Evolutionary conservation across 2,888 invertebrate species (phyloP).

Genomic region (Sinhomidia bicolor): DNA sequence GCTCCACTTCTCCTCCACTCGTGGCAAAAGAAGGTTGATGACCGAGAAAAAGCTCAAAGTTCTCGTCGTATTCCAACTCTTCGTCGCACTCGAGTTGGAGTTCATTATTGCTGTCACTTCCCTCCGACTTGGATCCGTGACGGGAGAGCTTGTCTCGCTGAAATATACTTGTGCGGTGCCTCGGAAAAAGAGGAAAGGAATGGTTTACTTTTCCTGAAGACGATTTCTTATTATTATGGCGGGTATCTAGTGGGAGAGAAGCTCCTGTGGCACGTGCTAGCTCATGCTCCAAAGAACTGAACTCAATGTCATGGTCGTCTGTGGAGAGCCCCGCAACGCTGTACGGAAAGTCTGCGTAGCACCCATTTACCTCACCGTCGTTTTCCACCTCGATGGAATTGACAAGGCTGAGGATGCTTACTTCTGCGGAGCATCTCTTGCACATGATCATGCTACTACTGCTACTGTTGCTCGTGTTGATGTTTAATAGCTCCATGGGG

Average conservation of each 20-base stretch:
- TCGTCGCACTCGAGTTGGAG: conserved; percentile 65
- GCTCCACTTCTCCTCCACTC: not conserved
- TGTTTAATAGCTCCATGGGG: conserved; percentile 17
- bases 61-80: conserved; percentile 76
- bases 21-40: conserved; percentile 44
- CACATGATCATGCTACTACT: conserved; percentile 68
- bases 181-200: conserved; percentile 72
- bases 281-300: conserved; percentile 75
- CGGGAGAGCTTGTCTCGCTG: conserved; percentile 61
- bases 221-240: conserved; percentile 56
- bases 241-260: conserved; percentile 62
- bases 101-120: conserved; percentile 48
- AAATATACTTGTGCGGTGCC: conserved; percentile 71
- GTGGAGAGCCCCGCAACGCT: conserved; percentile 58
- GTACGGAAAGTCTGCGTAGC: conserved; percentile 65
- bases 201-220: conserved; percentile 51
- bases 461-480: not conserved
- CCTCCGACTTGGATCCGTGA: not conserved
- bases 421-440: conserved; percentile 78
- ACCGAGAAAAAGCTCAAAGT: conserved; percentile 75
- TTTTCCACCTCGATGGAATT: conserved; percentile 78
- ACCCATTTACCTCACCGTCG: conserved; percentile 66
- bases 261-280: conserved; percentile 78
- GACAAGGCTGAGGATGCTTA: conserved; percentile 77
- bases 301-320: conserved; percentile 76